phyloP scores from a whole-genome alignment of 2,888 invertebrate genomes.

The Agrochola circellaris region DNA sequence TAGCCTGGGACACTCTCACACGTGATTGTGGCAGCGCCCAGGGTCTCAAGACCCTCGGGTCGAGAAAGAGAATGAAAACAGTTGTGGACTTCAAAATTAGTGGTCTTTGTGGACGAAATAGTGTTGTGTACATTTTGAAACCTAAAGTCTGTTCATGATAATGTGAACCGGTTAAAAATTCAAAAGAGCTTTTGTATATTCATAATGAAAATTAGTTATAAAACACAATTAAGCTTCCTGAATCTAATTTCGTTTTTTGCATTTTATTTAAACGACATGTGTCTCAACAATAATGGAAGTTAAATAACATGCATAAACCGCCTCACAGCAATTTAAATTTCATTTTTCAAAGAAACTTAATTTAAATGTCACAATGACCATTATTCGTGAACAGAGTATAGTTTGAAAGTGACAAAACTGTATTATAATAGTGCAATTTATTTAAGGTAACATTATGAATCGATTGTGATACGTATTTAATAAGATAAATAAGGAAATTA shows the following conservation, averaged over 20 bases:
- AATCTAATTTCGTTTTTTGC: conserved; percentile 39
- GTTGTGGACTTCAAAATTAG: conserved; percentile 80
- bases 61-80: conserved; percentile 82
- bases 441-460: conserved; percentile 79
- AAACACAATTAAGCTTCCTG: conserved; percentile 38
- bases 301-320: conserved; percentile 31
- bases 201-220: conserved; percentile 30
- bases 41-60: conserved; percentile 84
- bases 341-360: conserved; percentile 53
- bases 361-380: conserved; percentile 48
- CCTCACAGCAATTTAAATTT: conserved; percentile 42
- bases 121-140: conserved; percentile 29
- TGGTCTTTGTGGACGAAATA: conserved; percentile 51
- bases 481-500: conserved; percentile 65
- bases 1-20: conserved; percentile 92
- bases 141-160: conserved; percentile 40
- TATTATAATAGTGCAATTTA: conserved; percentile 69
- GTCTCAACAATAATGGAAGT: conserved; percentile 42
- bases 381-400: conserved; percentile 45
- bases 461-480: conserved; percentile 86
- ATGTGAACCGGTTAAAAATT: conserved; percentile 9
- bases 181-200: conserved; percentile 16
- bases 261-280: conserved; percentile 26
- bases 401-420: conserved; percentile 49
- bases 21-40: conserved; percentile 90